Conservation (phyloP, 1,140 invertebrate species). For the Lucilia cuprina region DNA sequence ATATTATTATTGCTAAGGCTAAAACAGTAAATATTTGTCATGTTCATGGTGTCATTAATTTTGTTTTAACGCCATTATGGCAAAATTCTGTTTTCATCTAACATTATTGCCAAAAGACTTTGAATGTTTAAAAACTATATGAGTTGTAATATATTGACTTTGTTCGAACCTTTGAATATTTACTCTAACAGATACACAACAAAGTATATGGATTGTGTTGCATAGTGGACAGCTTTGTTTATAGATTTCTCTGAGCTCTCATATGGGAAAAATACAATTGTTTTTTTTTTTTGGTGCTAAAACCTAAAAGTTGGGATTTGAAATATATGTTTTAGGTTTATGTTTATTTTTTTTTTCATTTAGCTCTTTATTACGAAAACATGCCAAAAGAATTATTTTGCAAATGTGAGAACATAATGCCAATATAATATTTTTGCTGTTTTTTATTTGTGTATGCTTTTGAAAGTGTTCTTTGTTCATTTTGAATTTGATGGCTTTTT, state of each 20-base stretch:
- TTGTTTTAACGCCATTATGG: slow-evolving; percentile 25
- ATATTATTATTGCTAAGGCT: slow-evolving; percentile 21
- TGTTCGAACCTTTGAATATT: background rate
- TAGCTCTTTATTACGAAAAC: slow-evolving; percentile 5
- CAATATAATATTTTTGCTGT: background rate
- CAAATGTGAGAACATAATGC: slow-evolving; percentile 23
- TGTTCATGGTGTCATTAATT: slow-evolving; percentile 33
- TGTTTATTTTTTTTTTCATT: background rate
- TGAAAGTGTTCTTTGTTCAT: background rate
- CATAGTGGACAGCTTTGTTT: background rate
- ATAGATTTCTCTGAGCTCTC: background rate
- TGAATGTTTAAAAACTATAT: background rate
- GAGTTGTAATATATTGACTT: background rate
- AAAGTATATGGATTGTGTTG: background rate
- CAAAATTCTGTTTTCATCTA: background rate
- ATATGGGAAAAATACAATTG: background rate
- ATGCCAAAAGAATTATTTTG: slow-evolving; percentile 26
- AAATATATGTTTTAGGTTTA: slow-evolving; percentile 5
- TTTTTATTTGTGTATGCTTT: background rate
- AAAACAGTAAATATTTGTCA: slow-evolving; percentile 32
- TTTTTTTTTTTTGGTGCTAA: background rate
- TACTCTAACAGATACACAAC: background rate
- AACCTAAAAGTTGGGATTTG: slow-evolving; percentile 3
- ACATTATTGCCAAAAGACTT: background rate
- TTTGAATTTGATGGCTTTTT: background rate